A percentile compares a stretch with the other conserved stretches of the same genome.
phyloP scores from a whole-genome alignment of 2,888 invertebrate species.

The Plutella xylostella region DNA sequence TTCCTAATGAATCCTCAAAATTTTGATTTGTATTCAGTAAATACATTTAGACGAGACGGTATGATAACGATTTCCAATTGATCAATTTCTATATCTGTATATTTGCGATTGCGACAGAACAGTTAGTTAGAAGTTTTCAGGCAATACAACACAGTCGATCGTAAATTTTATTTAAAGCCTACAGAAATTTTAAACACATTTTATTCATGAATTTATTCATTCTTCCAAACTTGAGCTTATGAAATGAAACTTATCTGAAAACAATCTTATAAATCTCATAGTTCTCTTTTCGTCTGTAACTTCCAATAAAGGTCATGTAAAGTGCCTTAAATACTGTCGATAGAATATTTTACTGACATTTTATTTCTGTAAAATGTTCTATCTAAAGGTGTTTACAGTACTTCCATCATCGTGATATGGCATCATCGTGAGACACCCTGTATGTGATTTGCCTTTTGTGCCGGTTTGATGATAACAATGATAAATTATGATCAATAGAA shows the following conservation, averaged over 20 bases:
- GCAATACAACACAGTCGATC: conserved; percentile 23
- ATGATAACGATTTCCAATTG: neutral
- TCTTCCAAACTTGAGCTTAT: conserved; percentile 48
- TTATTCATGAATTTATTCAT: conserved; percentile 19
- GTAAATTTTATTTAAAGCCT: conserved; percentile 23
- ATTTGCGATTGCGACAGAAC: conserved; percentile 25
- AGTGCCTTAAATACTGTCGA: too few relatives aligned
- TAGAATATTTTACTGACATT: too few relatives aligned
- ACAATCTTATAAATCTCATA: neutral
- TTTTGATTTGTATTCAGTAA: neutral
- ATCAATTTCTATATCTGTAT: conserved; percentile 19
- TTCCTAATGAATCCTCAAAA: neutral
- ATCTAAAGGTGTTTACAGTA: too few relatives aligned
- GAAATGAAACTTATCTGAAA: neutral
- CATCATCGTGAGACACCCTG: too few relatives aligned
- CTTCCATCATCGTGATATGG: too few relatives aligned
- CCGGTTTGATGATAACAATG: too few relatives aligned
- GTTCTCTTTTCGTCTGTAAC: too few relatives aligned
- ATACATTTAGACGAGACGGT: too few relatives aligned
- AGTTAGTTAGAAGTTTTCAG: conserved; percentile 16
- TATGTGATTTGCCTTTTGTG: too few relatives aligned
- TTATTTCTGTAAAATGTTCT: too few relatives aligned
- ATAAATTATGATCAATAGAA: neutral
- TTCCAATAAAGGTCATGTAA: too few relatives aligned
- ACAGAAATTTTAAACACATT: conserved; percentile 24